These are phyloP conservation scores for Leuciscus waleckii DNA, from an alignment of 2,797 vertebrate genomes.

Conservation along the genomic window DNA sequence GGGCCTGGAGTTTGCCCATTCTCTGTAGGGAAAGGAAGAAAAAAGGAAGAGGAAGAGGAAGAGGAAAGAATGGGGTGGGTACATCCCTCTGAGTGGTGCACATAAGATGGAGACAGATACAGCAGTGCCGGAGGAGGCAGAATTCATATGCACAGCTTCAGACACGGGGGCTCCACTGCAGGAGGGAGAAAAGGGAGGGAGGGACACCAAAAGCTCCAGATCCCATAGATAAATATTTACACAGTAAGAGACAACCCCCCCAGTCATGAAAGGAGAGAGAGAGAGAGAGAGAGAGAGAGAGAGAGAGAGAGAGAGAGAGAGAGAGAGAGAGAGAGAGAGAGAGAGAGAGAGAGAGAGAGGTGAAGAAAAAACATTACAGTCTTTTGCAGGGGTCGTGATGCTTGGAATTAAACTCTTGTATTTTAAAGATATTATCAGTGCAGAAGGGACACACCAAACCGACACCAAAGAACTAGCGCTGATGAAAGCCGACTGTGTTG, in stretches of 20 bases:
- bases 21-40: conserved; percentile 21
- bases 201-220: conserved; percentile 76
- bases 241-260: conserved; percentile 33
- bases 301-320: conserved; percentile 7
- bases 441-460: too few relatives aligned
- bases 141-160: conserved; percentile 46
- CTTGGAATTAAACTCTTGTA: background rate
- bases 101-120: conserved; percentile 38
- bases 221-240: conserved; percentile 50
- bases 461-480: too few relatives aligned
- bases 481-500: too few relatives aligned
- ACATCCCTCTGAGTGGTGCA: conserved; percentile 23
- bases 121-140: conserved; percentile 35
- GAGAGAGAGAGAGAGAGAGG: background rate
- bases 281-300: conserved; percentile 2
- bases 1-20: conserved; percentile 39
- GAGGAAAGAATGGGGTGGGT: background rate
- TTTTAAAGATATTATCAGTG: too few relatives aligned
- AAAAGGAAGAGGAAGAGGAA: conserved; percentile 18
- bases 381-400: background rate
- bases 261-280: conserved; percentile 8
- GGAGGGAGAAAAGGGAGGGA: conserved; percentile 59
- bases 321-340: background rate
- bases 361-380: background rate
- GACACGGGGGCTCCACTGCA: conserved; percentile 57